Evolutionary conservation across 2,888 invertebrate genomes (phyloP), one percentile per base, ranked within the genome.

Genomic region (Tethea ocularis): DNA sequence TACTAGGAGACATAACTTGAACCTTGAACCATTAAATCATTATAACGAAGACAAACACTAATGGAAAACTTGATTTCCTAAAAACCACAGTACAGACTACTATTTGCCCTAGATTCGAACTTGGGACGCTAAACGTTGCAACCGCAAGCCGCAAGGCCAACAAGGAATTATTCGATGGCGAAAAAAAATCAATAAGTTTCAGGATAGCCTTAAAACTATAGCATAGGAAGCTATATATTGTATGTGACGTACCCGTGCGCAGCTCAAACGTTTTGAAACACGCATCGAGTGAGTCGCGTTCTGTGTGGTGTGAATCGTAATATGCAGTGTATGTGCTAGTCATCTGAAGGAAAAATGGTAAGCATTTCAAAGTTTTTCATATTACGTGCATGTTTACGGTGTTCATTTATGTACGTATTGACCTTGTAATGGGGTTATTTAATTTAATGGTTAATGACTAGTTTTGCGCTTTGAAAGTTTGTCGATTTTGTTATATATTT

Each of bases 141-240:
- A 33, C 54, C 29, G 29, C 29, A 54, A 20, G 57, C n/a, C 36
- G 36, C 22, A 51, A 26, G 33, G 33, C 2, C 38, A 38, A n/a
- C 38, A 59, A 58, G 61, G 59, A 60, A 54, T 59, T 17, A 46
- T 60, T 62, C 61, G 60, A 36, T 41, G 15, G 29, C 38, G 57
- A 26, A 33, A 59, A 59, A 59, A 57, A 63, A 56, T 23, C 53
- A 13, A 33, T 54, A 63, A 52, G 60, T 67, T 69, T 67, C 68
- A 71, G 70, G 70, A 67, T 59, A 23, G 33, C 33, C 33, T 33
- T 33, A 33, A 11, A 33, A 33, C 13, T 11, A 33, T 33, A 33
- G 56, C 56, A 26, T 51, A 53, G 72, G 75, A 77, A 64, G 71
- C 77, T 86, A 84, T 85, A 84, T 84, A 86, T 82, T 74, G 69